Base-by-base conservation (phyloP, 2,113 vertebrate species). In the Misgurnus anguillicaudatus region DNA sequence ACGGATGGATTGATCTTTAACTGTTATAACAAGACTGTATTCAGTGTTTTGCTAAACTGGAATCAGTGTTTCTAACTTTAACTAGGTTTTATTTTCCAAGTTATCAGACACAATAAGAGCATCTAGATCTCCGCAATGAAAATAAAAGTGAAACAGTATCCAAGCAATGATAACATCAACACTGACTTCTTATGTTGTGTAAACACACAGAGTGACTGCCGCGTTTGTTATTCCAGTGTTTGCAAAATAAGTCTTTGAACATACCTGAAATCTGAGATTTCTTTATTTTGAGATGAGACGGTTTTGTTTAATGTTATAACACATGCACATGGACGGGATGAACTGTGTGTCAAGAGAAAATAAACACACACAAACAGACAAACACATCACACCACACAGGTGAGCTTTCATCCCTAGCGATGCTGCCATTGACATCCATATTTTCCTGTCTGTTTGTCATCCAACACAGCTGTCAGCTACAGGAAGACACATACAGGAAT, bases 391-490 rank as follows among this genome's bases (percentile, higher is more conserved):
- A 38, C n/a, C 17, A 53, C n/a, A 68, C 45, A 45, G 39, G 62
- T 67, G 68, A 55, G 38, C 45, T 39, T 65, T 76, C 24, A 76
- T 64, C 74, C 61, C 41, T 38, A 57, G 53, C 51, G 51, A 62
- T 36, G 69, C 65, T 65, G 72, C 60, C 75, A 72, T 17, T 82
- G 61, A 14, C 62, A 67, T 48, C 45, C 7, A 14, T 47, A 60
- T 64, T 55, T 73, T 61, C 11, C 62, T 55, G 65, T 74, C 47
- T 60, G 77, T 77, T 66, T 64, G 68, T 68, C 61, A 70, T 36
- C 48, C 38, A 84, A 83, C 88, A 86, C 87, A 86, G 85, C 87
- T 85, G 86, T 93, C 88, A 93, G 89, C 92, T 93, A 89, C 13
- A 85, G 80, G 84, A 79, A 87, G 48, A 80, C 51, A 86, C 8